Base-by-base conservation (phyloP, 2,888 invertebrate genomes). In the Dynastes hyllus region DNA sequence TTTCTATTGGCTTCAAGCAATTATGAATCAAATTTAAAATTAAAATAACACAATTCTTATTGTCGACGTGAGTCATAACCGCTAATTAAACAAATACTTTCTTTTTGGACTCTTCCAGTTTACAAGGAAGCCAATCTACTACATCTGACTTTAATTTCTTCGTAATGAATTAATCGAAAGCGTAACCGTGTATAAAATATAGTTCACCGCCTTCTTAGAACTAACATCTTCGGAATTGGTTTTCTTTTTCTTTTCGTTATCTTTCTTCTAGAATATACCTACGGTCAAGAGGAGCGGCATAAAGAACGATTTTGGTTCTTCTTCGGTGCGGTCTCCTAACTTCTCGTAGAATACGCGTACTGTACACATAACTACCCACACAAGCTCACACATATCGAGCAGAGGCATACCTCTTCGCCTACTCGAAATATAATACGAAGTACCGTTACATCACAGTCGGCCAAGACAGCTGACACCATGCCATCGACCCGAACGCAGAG, bases 371-470 rank as follows among this genome's bases (percentile, higher is more conserved):
- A 37, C 55, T 37, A 71, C 58, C 55, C 32, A 71, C 27, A 75
- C 73, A 75, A 53, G 37, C 55, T 27, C 61, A 27, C 61, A 75
- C 73, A 75, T 11, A 73, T 58, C 50, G 37, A 75, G 9, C 27
- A 51, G 45, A 67, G 29, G 69, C 69, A 69, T 69, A 69, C 51
- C 69, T 69, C 55, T n/a, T 76, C 82, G 81, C 83, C 83, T 82
- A 82, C 82, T 81, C 82, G 80, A 83, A 83, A 81, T 81, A 81
- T 82, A 82, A 84, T 81, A 82, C 82, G 80, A 71, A 81, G 81
- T 83, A 83, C 84, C 84, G 84, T 84, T 84, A 84, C 81, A 76
- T 76, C 61, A 65, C 80, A 82, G 67, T 50, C 70, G 77, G 55
- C 78, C 81, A 80, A 73, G 63, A 75, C 5, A 53, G 22, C 27